Conservation (phyloP, 2,797 vertebrate genomes). For the Rhinoraja longicauda region DNA sequence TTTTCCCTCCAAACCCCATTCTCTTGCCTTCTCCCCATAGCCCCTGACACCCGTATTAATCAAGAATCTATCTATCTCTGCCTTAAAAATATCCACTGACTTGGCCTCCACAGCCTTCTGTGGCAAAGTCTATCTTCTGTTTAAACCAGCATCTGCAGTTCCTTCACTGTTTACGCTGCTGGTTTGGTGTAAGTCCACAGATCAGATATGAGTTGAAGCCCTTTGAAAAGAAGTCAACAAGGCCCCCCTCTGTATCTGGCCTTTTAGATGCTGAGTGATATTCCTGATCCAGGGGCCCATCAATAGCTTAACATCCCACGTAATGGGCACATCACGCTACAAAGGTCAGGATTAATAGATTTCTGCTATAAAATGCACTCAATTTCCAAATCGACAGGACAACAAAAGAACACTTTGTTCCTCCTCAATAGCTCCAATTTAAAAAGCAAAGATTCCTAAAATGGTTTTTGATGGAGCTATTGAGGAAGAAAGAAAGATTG, state of each 20-base stretch:
- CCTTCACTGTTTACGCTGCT: too few species aligned
- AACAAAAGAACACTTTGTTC: neutral
- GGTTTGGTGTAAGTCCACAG: neutral
- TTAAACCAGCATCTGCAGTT: too few species aligned
- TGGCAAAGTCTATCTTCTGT: too few species aligned
- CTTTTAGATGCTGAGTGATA: neutral
- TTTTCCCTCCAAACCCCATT: too few species aligned
- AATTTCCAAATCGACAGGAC: neutral
- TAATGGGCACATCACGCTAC: neutral
- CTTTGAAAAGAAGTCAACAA: neutral
- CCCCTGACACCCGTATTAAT: too few species aligned
- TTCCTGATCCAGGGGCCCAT: neutral
- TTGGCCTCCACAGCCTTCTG: too few species aligned
- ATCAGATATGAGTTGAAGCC: neutral
- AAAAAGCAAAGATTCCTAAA: neutral
- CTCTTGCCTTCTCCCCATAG: too few species aligned
- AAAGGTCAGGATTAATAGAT: neutral
- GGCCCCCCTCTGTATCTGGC: neutral
- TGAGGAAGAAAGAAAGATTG: too few species aligned
- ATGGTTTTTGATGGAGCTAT: neutral
- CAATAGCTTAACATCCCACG: too few species aligned
- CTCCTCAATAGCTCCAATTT: neutral
- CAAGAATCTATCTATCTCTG: too few species aligned
- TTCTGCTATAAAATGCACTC: neutral
- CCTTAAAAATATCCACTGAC: too few species aligned